Conservation (phyloP, 2,113 vertebrate genomes). For the Ailuropoda melanoleuca region DNA sequence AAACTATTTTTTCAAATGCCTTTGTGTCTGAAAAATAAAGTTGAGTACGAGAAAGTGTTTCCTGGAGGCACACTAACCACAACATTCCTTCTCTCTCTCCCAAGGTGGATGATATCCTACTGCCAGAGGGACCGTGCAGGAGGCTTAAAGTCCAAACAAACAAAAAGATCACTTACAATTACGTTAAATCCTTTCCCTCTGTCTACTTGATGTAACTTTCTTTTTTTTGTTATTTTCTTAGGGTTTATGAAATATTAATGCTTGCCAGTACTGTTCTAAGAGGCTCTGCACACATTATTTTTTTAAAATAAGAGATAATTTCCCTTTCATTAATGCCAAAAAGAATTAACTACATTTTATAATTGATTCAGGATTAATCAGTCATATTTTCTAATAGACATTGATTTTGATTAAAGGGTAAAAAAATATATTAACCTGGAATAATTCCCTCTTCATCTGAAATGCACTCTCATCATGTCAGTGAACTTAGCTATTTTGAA, state of each 20-base stretch:
- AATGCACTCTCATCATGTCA: not conserved
- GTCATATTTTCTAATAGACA: conserved; percentile 31
- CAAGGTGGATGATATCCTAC: not conserved
- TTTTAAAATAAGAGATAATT: conserved; percentile 4
- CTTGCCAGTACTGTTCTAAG: not conserved
- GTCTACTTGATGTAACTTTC: not conserved
- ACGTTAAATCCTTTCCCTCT: not conserved
- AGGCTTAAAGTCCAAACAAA: not conserved
- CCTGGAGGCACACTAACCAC: not conserved
- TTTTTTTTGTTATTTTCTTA: conserved; percentile 18
- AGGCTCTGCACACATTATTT: not conserved
- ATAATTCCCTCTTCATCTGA: conserved; percentile 28
- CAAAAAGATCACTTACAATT: not conserved
- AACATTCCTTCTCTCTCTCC: not conserved
- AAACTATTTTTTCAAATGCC: not conserved
- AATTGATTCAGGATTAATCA: conserved; percentile 43
- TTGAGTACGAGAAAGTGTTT: not conserved
- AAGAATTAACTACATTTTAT: conserved; percentile 18
- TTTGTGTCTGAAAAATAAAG: conserved; percentile 30
- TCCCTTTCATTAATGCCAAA: not conserved
- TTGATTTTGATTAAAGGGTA: conserved; percentile 48
- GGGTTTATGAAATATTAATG: not conserved
- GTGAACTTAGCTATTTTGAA: not conserved
- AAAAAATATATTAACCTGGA: not conserved
- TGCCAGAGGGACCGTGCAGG: not conserved